A percentile compares a stretch with the other conserved stretches of the same genome.
Evolutionary conservation across 2,888 invertebrate species (phyloP).

Genomic region (Stenoptilia bipunctidactyla): DNA sequence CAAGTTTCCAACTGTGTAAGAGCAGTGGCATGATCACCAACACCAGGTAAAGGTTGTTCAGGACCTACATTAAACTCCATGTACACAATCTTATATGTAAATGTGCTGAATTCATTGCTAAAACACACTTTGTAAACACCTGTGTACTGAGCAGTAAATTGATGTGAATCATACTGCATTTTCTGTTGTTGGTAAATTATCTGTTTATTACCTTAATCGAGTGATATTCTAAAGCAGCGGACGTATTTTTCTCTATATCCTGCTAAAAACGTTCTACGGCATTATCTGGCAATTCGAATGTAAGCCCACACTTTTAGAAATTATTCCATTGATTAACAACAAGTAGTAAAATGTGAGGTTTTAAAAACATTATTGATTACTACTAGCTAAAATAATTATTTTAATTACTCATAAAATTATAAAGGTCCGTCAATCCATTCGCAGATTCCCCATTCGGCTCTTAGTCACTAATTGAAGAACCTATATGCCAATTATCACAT

Average conservation of each 20-base stretch:
- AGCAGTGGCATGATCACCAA: conserved; percentile 91
- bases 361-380: conserved; percentile 33
- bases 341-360: conserved; percentile 34
- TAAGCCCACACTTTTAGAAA: conserved; percentile 84
- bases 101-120: conserved; percentile 99
- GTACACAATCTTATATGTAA: conserved; percentile 98
- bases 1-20: conserved; percentile 96
- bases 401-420: too few relatives aligned
- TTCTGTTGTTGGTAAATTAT: conserved; percentile 93
- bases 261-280: conserved; percentile 98
- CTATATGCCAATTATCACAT: too few relatives aligned
- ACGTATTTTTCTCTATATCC: conserved; percentile 88
- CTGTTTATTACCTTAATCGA: conserved; percentile 88
- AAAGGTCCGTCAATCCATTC: too few relatives aligned
- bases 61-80: conserved; percentile 98
- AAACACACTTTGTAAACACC: conserved; percentile 91
- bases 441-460: too few relatives aligned
- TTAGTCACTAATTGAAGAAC: too few relatives aligned
- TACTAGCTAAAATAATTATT: background rate
- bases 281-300: conserved; percentile 97
- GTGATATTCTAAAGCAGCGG: conserved; percentile 95
- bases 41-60: conserved; percentile 85
- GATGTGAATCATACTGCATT: conserved; percentile 95
- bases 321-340: conserved; percentile 44
- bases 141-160: conserved; percentile 78